These are phyloP conservation scores for Proisotoma minuta DNA, from an alignment of 2,888 invertebrate genomes.

Conservation along the genomic window DNA sequence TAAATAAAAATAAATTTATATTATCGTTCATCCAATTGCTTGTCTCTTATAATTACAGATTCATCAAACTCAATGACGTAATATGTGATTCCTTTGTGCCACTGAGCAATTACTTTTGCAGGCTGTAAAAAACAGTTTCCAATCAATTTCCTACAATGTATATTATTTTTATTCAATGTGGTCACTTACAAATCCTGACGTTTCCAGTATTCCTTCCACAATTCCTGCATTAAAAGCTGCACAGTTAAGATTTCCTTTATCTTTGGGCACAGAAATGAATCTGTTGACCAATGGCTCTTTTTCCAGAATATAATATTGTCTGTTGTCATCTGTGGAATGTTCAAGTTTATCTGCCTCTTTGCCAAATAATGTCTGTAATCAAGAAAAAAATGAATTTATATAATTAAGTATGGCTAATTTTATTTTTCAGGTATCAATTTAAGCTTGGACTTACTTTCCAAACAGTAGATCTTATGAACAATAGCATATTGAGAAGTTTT, in stretches of 20 bases:
- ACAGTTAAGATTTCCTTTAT: slow-evolving; percentile 95
- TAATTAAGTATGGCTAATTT: no score
- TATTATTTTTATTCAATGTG: slow-evolving; percentile 10
- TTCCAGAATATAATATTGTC: slow-evolving; percentile 96
- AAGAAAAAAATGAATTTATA: background rate
- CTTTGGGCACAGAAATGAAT: slow-evolving; percentile 95
- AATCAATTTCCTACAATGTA: slow-evolving; percentile 1
- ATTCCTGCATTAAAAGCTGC: slow-evolving; percentile 98
- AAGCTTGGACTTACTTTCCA: slow-evolving; percentile 75
- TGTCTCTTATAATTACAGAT: slow-evolving; percentile 81
- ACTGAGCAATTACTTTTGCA: slow-evolving; percentile 95
- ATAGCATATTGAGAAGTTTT: slow-evolving; percentile 85
- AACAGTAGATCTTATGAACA: slow-evolving; percentile 91
- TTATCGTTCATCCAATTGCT: slow-evolving; percentile 71
- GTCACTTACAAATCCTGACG: slow-evolving; percentile 88
- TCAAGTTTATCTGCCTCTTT: slow-evolving; percentile 98
- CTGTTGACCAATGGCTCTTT: slow-evolving; percentile 95
- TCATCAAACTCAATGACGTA: slow-evolving; percentile 99
- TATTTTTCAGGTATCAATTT: background rate
- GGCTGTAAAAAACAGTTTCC: slow-evolving; percentile 63
- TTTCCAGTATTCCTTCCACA: slow-evolving; percentile 88
- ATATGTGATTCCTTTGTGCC: slow-evolving; percentile 94
- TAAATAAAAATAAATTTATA: background rate
- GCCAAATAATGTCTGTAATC: slow-evolving; percentile 79
- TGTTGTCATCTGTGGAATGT: slow-evolving; percentile 96